Evolutionary conservation across 2,113 vertebrate species (phyloP).

Genomic region (Hypomesus transpacificus): DNA sequence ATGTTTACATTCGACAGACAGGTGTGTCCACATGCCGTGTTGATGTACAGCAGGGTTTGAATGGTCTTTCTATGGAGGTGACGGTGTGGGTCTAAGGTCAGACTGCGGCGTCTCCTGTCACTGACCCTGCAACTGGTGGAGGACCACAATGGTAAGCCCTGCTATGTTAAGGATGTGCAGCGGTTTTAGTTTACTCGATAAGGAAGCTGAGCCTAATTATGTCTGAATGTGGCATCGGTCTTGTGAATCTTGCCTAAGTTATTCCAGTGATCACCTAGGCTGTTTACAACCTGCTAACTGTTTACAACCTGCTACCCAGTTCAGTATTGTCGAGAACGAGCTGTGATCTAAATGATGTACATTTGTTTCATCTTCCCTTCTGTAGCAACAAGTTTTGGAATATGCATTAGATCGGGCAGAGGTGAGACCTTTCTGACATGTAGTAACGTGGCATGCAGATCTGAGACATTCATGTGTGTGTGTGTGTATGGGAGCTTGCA

Average conservation of each 20-base stretch:
- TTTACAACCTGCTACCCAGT: not conserved
- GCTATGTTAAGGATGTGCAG: too few relatives aligned
- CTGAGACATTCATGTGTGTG: not conserved
- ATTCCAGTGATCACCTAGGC: not conserved
- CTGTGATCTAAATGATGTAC: not conserved
- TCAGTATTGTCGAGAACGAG: not conserved
- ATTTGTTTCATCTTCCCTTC: conserved; percentile 13
- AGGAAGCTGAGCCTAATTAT: not conserved
- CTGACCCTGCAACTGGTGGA: conserved; percentile 67
- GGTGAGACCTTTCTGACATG: conserved; percentile 68
- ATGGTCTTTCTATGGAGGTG: conserved; percentile 72
- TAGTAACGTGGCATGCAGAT: not conserved
- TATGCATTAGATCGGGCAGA: conserved; percentile 97
- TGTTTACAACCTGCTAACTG: not conserved
- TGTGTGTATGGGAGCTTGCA: not conserved
- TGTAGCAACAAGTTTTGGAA: conserved; percentile 94
- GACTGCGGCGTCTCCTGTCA: conserved; percentile 71
- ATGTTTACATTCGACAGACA: too few relatives aligned
- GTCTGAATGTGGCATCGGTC: not conserved
- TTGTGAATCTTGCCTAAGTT: too few relatives aligned
- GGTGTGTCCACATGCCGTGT: too few relatives aligned
- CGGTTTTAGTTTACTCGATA: too few relatives aligned
- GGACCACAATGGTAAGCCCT: conserved; percentile 73
- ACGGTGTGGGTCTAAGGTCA: conserved; percentile 72
- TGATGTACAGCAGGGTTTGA: conserved; percentile 64